phyloP scores from a whole-genome alignment of 2,797 vertebrate genomes.

The Todus mexicanus region DNA sequence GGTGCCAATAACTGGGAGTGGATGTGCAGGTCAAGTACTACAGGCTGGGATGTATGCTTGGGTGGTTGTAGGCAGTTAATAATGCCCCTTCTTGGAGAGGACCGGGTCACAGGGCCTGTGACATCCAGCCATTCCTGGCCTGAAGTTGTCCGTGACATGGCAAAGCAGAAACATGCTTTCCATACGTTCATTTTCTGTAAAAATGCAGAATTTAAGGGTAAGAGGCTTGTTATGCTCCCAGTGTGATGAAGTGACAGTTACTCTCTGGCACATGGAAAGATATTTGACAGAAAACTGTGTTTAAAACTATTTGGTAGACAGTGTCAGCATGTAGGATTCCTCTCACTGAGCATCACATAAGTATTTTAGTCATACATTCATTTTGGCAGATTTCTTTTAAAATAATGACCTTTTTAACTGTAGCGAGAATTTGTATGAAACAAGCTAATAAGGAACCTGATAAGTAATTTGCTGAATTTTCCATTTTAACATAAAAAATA shows the following conservation, averaged over 20 bases:
- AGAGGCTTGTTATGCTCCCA: not conserved
- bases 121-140: not conserved
- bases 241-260: not conserved
- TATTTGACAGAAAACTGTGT: not conserved
- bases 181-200: not conserved
- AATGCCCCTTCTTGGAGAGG: not conserved
- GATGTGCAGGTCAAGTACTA: not conserved
- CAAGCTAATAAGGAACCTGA: not conserved
- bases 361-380: not conserved
- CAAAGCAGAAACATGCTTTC: not conserved
- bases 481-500: not conserved
- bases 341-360: not conserved
- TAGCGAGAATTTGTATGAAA: not conserved
- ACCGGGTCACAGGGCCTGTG: not conserved
- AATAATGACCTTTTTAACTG: not conserved
- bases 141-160: not conserved
- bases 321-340: not conserved
- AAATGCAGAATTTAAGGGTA: not conserved
- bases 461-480: not conserved
- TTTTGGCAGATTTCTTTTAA: not conserved
- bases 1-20: not conserved
- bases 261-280: not conserved
- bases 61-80: not conserved
- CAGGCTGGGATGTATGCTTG: not conserved
- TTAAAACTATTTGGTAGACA: not conserved